Conservation (phyloP, 2,113 vertebrate genomes). For the Mesembrinibis cayennensis region DNA sequence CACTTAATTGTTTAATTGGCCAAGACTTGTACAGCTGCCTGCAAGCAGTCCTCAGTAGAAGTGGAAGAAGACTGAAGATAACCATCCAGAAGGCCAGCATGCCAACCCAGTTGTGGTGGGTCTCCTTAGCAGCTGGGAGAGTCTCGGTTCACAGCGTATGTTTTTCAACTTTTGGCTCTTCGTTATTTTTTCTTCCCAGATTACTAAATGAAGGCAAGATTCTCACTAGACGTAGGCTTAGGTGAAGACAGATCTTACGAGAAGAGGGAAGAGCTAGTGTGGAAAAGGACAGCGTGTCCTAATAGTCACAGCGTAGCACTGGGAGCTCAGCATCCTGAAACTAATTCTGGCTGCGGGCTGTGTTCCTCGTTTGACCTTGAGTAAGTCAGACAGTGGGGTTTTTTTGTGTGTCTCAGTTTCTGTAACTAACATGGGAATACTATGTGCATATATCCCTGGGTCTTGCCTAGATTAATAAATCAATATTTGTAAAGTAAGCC, state of each 20-base stretch:
- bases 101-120: neutral
- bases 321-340: neutral
- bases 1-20: neutral
- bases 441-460: neutral
- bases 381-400: neutral
- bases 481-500: conserved; percentile 55
- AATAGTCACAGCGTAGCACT: accelerated
- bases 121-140: neutral
- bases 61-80: neutral
- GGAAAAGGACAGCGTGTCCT: neutral
- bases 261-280: neutral
- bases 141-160: neutral
- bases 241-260: neutral
- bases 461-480: conserved; percentile 53
- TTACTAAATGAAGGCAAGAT: neutral
- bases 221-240: neutral
- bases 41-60: neutral
- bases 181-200: neutral
- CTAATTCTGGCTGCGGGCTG: neutral
- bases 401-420: neutral
- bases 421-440: neutral
- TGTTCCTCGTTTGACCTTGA: conserved; percentile 31
- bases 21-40: neutral
- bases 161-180: neutral
- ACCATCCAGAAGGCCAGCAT: neutral